Evolutionary conservation across 2,113 vertebrate genomes (phyloP).

Genomic region (Neotragus moschatus): DNA sequence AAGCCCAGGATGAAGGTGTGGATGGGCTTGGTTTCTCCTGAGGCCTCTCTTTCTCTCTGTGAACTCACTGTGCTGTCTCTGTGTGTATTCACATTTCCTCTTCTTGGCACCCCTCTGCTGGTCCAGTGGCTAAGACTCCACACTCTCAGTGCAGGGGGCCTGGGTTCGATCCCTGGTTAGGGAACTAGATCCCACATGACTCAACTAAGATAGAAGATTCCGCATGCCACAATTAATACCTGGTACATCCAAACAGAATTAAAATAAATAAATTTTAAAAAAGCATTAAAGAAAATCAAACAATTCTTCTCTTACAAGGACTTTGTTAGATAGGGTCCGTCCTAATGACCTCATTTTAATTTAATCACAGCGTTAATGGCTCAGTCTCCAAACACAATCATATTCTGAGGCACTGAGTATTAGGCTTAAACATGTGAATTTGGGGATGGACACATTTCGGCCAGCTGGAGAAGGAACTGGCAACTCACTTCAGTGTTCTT

Average conservation of each 20-base stretch:
- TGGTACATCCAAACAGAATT: not conserved
- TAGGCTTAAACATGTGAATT: not conserved
- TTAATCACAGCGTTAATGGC: not conserved
- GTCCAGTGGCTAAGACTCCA: not conserved
- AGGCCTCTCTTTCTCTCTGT: not conserved
- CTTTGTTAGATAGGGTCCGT: not conserved
- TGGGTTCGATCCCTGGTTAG: not conserved
- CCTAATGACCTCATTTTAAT: not conserved
- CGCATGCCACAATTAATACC: not conserved
- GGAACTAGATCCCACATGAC: not conserved
- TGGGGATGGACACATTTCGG: not conserved
- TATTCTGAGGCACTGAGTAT: not conserved
- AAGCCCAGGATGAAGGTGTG: not conserved
- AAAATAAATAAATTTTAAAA: not conserved
- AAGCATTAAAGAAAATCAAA: not conserved
- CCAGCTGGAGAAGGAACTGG: not conserved
- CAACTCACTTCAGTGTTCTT: not conserved
- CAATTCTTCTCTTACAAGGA: not conserved
- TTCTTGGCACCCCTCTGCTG: not conserved
- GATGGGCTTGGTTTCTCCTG: not conserved
- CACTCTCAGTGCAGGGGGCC: not conserved
- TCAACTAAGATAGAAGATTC: not conserved
- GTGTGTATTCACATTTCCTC: not conserved
- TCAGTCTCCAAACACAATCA: not conserved
- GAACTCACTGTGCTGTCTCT: not conserved